Base-by-base conservation (phyloP, 2,797 vertebrate genomes). In the Sitta carolinensis region DNA sequence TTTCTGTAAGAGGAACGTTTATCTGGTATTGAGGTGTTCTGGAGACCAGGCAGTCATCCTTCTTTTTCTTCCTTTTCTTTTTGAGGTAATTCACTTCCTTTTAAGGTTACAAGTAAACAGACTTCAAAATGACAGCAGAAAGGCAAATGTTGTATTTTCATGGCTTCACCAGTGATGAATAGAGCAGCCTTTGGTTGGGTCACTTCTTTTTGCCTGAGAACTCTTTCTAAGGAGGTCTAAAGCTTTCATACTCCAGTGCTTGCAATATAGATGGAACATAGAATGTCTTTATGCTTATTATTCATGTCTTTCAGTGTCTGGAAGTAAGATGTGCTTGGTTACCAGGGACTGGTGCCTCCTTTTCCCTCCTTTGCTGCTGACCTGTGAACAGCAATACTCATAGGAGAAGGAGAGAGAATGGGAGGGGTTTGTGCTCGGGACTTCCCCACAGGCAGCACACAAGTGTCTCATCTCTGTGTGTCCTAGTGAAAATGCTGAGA, bases 41-140 rank as follows among this genome's bases (percentile, higher is more conserved):
- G 11, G 45, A 86, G 30, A 80, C 32, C 42, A 61, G 62, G 32
- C 52, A 93, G 57, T 18, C 51, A 38, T 84, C 17, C 5, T 52
- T 45, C 1, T 21, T 52, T 32, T 18, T 36, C 9, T 21, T 38
- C 7, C 20, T 38, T 18, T 20, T 66, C 5, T 64, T 40, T 67
- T 72, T 43, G 10, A 42, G 29, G 43, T 76, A 79, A 76, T 89
- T 91, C 36, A 9, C 42, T 85, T 94, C 61, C 50, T 92, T 89
- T 93, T 95, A 82, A 76, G 20, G 67, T 57, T 84, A 36, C 52
- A 78, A 79, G 27, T 69, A 89, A 92, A 74, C 61, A 82, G 57
- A 61, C 54, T 91, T 92, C 83, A 93, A 83, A 94, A 78, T 61
- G 30, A 84, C 48, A 87, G 59, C 36, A 90, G 68, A 89, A 90